A percentile compares a stretch with the other conserved stretches of the same genome.
These are phyloP conservation scores for Lepisosteus oculatus DNA, from an alignment of 2,113 vertebrate species.

Conservation along the genomic window DNA sequence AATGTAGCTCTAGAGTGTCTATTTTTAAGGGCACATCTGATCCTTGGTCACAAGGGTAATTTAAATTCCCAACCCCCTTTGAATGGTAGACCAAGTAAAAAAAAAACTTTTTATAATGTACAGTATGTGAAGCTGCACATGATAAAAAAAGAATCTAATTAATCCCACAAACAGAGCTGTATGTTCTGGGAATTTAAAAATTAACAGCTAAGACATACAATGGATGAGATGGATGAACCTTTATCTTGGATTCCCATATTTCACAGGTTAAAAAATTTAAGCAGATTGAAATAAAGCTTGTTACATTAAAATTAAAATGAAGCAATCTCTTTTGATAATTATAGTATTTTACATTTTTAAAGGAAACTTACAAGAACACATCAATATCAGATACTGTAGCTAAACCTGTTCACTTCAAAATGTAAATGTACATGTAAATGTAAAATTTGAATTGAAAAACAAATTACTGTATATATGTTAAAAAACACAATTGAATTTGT, in stretches of 20 bases:
- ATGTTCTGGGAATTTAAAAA: background rate
- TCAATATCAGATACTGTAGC: too few species aligned
- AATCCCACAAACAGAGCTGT: constrained; percentile 23
- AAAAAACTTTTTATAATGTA: constrained; percentile 2
- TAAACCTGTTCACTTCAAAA: too few species aligned
- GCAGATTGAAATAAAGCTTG: background rate
- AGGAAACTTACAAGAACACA: too few species aligned
- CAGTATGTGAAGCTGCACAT: constrained; percentile 1
- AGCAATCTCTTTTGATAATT: too few species aligned
- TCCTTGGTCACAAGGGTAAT: constrained; percentile 16
- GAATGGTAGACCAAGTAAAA: constrained; percentile 9
- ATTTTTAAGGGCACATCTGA: background rate
- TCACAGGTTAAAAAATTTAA: background rate
- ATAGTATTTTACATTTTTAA: too few species aligned
- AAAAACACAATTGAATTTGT: too few species aligned
- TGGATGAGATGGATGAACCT: too few species aligned
- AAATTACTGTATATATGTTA: too few species aligned
- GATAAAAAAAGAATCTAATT: constrained; percentile 12
- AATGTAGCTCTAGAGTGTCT: constrained; percentile 13
- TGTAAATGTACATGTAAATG: too few species aligned
- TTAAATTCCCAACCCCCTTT: constrained; percentile 20
- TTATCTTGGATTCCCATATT: too few species aligned
- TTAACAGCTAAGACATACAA: too few species aligned
- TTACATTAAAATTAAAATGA: background rate
- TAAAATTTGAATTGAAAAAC: too few species aligned